Conservation (phyloP, 2,888 invertebrate species). For the Drosophila limbata region DNA sequence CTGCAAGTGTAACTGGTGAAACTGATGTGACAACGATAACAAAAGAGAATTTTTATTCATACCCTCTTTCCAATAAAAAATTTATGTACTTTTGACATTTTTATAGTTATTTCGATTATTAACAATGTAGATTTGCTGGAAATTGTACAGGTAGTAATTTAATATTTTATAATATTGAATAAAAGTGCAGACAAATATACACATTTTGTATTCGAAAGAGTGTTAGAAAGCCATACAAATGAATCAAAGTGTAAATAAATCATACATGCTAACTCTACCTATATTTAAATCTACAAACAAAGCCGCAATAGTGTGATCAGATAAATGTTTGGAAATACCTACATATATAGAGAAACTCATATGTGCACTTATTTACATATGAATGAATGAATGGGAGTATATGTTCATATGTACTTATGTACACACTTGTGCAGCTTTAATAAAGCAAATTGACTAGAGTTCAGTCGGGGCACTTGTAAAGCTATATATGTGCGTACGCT, state of each 20-base stretch:
- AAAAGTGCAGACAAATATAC: background rate
- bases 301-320: background rate
- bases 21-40: background rate
- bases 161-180: background rate
- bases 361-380: background rate
- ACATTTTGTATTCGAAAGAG: background rate
- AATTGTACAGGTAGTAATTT: background rate
- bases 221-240: conserved; percentile 8
- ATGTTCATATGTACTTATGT: background rate
- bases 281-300: background rate
- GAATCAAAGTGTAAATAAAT: conserved; percentile 13
- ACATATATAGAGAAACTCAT: background rate
- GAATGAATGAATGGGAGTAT: background rate
- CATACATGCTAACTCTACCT: background rate
- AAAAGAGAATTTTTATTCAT: conserved; percentile 2
- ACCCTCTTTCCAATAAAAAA: background rate
- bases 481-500: background rate
- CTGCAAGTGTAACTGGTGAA: background rate
- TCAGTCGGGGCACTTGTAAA: background rate
- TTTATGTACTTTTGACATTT: background rate
- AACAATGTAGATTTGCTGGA: background rate
- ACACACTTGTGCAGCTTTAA: conserved; percentile 7
- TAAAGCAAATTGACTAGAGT: conserved; percentile 19
- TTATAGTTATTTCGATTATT: background rate
- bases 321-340: background rate